Conservation (phyloP, 2,888 invertebrate species). For the Sylvicola cinctus region DNA sequence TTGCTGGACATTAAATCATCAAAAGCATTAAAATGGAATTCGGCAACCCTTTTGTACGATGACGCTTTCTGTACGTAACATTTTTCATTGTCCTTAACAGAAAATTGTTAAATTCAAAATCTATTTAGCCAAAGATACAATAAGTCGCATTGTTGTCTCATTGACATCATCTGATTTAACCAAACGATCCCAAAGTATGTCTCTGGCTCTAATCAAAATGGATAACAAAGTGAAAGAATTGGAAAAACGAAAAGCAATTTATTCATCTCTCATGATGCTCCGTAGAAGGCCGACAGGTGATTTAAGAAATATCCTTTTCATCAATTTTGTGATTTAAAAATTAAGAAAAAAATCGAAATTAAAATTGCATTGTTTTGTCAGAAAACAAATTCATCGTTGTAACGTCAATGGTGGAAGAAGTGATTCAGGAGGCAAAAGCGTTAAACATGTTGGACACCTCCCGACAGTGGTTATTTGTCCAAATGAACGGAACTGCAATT, state of each 20-base stretch:
- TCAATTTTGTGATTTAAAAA: too few relatives aligned
- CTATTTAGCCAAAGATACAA: conserved; percentile 35
- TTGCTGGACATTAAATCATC: conserved; percentile 50
- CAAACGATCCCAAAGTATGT: background rate
- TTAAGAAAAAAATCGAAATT: too few relatives aligned
- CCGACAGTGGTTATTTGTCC: conserved; percentile 66
- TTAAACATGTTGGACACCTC: conserved; percentile 44
- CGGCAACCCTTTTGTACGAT: conserved; percentile 50
- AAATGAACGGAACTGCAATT: conserved; percentile 34
- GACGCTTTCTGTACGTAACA: conserved; percentile 38
- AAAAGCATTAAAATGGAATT: conserved; percentile 46
- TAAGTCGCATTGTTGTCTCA: conserved; percentile 39
- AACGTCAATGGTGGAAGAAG: conserved; percentile 35
- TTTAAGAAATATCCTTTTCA: too few relatives aligned
- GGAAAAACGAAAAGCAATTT: conserved; percentile 15
- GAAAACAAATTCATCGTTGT: conserved; percentile 40
- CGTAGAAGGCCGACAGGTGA: too few relatives aligned
- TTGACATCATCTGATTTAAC: conserved; percentile 21
- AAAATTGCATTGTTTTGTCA: too few relatives aligned
- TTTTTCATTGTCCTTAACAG: too few relatives aligned
- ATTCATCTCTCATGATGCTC: conserved; percentile 1
- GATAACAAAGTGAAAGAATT: conserved; percentile 4
- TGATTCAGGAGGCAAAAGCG: conserved; percentile 43
- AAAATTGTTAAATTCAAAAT: background rate
- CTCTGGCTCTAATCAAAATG: conserved; percentile 6